Evolutionary conservation across 2,797 vertebrate species (phyloP).

Genomic region (Sorex maritimensis): DNA sequence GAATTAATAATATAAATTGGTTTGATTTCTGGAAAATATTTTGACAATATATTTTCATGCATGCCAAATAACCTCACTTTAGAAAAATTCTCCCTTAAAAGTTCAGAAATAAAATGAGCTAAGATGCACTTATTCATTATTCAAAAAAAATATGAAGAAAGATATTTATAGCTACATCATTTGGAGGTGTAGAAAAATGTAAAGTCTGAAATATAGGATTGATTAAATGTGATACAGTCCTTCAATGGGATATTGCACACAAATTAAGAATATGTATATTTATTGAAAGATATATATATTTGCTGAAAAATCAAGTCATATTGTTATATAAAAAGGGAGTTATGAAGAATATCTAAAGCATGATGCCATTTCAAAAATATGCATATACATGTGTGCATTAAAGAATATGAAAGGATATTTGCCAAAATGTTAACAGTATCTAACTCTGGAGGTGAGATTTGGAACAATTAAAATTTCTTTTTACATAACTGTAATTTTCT

Average conservation of each 20-base stretch:
- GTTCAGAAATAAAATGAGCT: constrained; percentile 1
- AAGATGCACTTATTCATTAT: constrained; percentile 63
- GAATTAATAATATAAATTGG: constrained; percentile 47
- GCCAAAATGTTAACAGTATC: constrained; percentile 66
- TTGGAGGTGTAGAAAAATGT: constrained; percentile 47
- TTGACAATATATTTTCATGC: constrained; percentile 59
- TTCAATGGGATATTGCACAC: constrained; percentile 36
- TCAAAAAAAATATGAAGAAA: constrained; percentile 59
- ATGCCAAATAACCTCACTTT: constrained; percentile 49
- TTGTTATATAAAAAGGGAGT: constrained; percentile 32
- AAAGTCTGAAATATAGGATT: constrained; percentile 45
- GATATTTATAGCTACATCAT: constrained; percentile 29
- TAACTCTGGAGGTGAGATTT: constrained; percentile 84
- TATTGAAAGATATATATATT: constrained; percentile 12
- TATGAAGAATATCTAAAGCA: constrained; percentile 29
- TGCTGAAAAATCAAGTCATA: constrained; percentile 53
- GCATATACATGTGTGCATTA: constrained; percentile 55
- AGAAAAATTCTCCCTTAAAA: constrained; percentile 45
- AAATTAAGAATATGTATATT: constrained; percentile 14
- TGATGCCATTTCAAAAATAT: constrained; percentile 57
- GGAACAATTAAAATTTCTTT: constrained; percentile 79
- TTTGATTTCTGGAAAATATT: constrained; percentile 58
- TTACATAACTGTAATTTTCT: constrained; percentile 82
- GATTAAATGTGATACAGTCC: constrained; percentile 45
- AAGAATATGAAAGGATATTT: constrained; percentile 53